Conservation (phyloP, 1,140 invertebrate genomes). For the Procambarus clarkii region DNA sequence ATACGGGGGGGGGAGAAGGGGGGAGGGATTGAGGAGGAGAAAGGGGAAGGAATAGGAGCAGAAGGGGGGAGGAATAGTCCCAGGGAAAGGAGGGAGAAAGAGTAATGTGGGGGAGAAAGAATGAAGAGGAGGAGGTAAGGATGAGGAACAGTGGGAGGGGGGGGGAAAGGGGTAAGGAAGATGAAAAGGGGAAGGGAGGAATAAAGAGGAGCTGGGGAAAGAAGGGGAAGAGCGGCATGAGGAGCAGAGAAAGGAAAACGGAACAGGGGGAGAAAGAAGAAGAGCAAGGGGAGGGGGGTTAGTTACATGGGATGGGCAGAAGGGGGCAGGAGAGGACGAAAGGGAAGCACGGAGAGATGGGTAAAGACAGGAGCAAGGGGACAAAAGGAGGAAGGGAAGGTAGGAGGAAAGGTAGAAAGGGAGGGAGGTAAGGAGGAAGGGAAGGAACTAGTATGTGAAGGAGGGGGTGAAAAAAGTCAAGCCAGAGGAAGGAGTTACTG, state of each 20-base stretch:
- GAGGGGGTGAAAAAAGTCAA: too few relatives aligned
- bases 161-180: background rate
- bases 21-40: slow-evolving; percentile 5
- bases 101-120: too few relatives aligned
- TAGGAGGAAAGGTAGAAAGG: too few relatives aligned
- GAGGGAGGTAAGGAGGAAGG: too few relatives aligned
- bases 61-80: background rate
- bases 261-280: background rate
- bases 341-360: background rate
- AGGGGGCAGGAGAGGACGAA: background rate
- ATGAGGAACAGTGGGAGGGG: too few relatives aligned
- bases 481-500: background rate
- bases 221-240: background rate
- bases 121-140: too few relatives aligned
- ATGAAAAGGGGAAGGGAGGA: background rate
- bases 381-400: too few relatives aligned
- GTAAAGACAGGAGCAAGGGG: too few relatives aligned
- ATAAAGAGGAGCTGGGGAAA: background rate
- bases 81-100: too few relatives aligned
- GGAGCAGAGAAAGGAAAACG: background rate
- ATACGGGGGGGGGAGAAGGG: background rate
- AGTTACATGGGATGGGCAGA: too few relatives aligned
- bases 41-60: too few relatives aligned
- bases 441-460: too few relatives aligned
- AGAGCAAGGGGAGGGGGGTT: background rate